phyloP scores from a whole-genome alignment of 2,113 vertebrate genomes.

The Chamaea fasciata region DNA sequence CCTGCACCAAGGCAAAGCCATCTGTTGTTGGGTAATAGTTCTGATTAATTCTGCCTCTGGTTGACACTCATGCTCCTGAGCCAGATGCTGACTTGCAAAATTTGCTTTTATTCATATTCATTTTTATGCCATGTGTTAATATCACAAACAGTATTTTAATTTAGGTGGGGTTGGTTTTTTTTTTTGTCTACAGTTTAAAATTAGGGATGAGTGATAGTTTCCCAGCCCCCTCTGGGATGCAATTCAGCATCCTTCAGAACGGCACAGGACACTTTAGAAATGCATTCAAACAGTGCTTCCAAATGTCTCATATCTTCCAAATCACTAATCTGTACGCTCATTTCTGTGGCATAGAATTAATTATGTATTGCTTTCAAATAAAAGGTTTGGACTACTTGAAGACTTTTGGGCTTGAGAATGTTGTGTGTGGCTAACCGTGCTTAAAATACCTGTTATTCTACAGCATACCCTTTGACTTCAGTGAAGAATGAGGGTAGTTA shows the following conservation, averaged over 20 bases:
- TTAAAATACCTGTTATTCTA: neutral
- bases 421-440: neutral
- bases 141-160: conserved; percentile 29
- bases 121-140: conserved; percentile 29
- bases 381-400: neutral
- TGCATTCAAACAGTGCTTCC: neutral
- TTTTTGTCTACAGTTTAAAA: conserved; percentile 3
- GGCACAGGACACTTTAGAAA: neutral
- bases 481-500: neutral
- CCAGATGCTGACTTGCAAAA: conserved; percentile 51
- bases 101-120: conserved; percentile 40
- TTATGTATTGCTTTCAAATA: neutral
- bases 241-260: neutral
- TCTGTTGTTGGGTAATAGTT: conserved; percentile 47
- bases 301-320: neutral
- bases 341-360: neutral
- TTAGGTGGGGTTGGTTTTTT: neutral
- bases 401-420: neutral
- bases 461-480: neutral
- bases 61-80: neutral
- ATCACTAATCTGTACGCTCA: neutral
- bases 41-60: conserved; percentile 54
- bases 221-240: neutral
- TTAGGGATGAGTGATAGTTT: conserved; percentile 27
- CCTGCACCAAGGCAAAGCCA: conserved; percentile 21